Evolutionary conservation across 2,888 invertebrate species (phyloP).

Genomic region (Globia sparganii): DNA sequence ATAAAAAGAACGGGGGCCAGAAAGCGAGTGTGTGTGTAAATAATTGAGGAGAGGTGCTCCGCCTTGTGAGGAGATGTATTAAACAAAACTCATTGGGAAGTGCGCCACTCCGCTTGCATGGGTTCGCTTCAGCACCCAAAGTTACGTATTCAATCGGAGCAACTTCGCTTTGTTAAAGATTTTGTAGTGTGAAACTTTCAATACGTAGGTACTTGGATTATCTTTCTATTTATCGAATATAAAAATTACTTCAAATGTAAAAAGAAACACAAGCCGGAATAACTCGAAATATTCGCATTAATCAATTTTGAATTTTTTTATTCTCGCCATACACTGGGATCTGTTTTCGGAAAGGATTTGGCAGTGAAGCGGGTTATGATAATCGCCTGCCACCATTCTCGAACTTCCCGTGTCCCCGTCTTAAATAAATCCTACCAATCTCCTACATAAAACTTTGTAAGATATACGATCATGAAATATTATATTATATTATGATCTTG

Average conservation of each 20-base stretch:
- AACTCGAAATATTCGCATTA: conserved; percentile 53
- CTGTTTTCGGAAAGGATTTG: conserved; percentile 61
- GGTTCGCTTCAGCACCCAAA: conserved; percentile 54
- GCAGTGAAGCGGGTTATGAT: conserved; percentile 68
- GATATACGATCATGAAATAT: conserved; percentile 64
- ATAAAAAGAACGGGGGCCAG: conserved; percentile 86
- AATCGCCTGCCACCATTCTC: conserved; percentile 63
- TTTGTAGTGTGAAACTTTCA: conserved; percentile 46
- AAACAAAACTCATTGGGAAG: conserved; percentile 83
- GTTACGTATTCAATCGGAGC: conserved; percentile 63
- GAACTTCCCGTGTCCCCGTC: conserved; percentile 60
- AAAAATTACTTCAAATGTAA: conserved; percentile 25
- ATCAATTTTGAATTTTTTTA: conserved; percentile 61
- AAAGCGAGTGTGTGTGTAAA: conserved; percentile 86
- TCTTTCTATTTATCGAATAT: conserved; percentile 4
- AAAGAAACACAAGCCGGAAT: conserved; percentile 15
- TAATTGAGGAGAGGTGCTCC: conserved; percentile 85
- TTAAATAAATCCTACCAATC: conserved; percentile 68
- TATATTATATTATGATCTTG: conserved; percentile 53
- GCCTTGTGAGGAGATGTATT: conserved; percentile 80
- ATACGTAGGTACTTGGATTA: background rate
- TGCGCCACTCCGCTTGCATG: conserved; percentile 64
- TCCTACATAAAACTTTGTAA: conserved; percentile 63
- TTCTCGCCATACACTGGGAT: conserved; percentile 58
- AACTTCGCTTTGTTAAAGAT: conserved; percentile 56